Conservation (phyloP, 2,113 vertebrate species). For the Seriola rivoliana region DNA sequence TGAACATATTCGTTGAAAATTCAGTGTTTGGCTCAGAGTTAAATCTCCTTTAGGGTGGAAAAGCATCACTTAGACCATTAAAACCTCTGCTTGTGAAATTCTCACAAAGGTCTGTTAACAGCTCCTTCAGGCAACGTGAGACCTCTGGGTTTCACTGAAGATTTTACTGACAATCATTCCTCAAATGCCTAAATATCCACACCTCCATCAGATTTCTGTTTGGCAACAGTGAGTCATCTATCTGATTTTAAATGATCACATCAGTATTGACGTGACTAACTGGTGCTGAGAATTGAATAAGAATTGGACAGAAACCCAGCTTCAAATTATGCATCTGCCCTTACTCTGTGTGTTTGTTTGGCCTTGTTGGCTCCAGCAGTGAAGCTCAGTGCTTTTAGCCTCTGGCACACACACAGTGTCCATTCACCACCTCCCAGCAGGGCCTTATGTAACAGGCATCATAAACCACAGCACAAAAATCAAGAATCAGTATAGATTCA, state of each 20-base stretch:
- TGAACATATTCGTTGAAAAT: too few species aligned
- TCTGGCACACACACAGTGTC: conserved; percentile 32
- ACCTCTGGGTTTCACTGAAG: conserved; percentile 18
- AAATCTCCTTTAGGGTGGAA: too few species aligned
- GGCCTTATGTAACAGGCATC: conserved; percentile 29
- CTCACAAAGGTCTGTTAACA: neutral
- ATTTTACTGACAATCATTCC: conserved; percentile 6
- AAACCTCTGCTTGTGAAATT: conserved; percentile 19
- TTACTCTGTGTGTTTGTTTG: conserved; percentile 29
- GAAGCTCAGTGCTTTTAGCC: conserved; percentile 15
- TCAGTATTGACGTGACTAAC: neutral
- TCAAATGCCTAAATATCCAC: neutral
- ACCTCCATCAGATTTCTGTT: neutral
- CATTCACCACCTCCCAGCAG: conserved; percentile 32
- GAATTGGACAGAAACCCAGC: neutral
- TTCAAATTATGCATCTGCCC: neutral
- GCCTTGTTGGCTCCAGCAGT: conserved; percentile 7
- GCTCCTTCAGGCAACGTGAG: neutral
- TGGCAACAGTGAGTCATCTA: neutral
- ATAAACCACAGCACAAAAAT: conserved; percentile 15
- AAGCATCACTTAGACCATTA: conserved; percentile 8
- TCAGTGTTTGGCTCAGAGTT: too few species aligned
- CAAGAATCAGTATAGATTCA: conserved; percentile 47
- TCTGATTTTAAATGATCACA: neutral
- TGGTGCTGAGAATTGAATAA: neutral